These are phyloP conservation scores for Lepus timidus DNA, from an alignment of 2,113 vertebrate species.

Conservation along the genomic window DNA sequence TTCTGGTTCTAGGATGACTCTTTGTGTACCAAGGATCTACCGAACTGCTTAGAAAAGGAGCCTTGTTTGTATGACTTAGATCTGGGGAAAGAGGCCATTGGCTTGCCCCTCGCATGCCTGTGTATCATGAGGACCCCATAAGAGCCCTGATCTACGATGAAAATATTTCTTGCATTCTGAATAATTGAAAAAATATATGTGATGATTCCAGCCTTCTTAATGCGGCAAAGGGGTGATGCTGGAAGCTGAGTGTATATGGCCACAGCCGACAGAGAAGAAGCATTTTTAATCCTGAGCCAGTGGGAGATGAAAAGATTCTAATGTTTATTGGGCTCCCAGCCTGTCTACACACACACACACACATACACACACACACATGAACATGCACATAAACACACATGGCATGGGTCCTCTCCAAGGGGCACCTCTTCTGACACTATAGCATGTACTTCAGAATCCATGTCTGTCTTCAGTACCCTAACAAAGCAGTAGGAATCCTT, in stretches of 20 bases:
- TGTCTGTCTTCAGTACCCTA: not conserved
- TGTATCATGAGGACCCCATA: not conserved
- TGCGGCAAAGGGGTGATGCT: not conserved
- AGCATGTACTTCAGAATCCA: not conserved
- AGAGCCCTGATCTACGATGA: not conserved
- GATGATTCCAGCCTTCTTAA: not conserved
- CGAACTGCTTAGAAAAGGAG: not conserved
- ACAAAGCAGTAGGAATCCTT: not conserved
- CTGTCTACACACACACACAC: rapidly evolving
- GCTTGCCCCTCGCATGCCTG: not conserved
- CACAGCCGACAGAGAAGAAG: not conserved
- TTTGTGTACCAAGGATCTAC: slow-evolving; percentile 29
- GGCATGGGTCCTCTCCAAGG: not conserved
- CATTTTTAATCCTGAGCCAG: not conserved
- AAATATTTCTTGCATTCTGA: not conserved
- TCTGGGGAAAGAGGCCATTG: not conserved
- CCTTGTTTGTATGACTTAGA: not conserved
- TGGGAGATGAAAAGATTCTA: not conserved
- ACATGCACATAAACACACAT: not conserved
- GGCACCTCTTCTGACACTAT: not conserved
- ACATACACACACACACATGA: too few species aligned
- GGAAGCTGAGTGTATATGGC: not conserved
- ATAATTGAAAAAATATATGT: not conserved
- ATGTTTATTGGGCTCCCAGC: not conserved
- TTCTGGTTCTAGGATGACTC: not conserved